Conservation (phyloP, 1,140 invertebrate genomes). For the Cotesia glomerata region DNA sequence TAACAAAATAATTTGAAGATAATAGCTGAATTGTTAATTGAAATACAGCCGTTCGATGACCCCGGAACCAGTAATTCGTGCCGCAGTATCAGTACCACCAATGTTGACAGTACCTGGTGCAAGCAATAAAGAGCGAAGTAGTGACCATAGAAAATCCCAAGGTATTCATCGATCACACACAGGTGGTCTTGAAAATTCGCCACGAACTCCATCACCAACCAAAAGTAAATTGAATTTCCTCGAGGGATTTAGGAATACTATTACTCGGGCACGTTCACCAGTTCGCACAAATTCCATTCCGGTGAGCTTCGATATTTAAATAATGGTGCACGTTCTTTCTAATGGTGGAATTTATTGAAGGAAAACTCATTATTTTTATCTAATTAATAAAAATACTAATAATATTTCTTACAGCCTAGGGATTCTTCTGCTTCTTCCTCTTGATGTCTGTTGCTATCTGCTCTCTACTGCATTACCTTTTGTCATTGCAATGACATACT, state of each 20-base stretch:
- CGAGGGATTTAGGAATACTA: constrained; percentile 68
- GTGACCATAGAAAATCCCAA: constrained; percentile 55
- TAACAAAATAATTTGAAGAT: too few relatives aligned
- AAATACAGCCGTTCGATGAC: constrained; percentile 52
- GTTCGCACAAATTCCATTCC: constrained; percentile 55
- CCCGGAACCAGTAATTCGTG: constrained; percentile 49
- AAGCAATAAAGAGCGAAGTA: constrained; percentile 46
- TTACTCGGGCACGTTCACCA: constrained; percentile 59
- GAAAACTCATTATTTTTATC: background rate
- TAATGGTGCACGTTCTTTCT: constrained; percentile 8
- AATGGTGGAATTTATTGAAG: background rate
- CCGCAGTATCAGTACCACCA: constrained; percentile 49
- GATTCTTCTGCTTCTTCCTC: constrained; percentile 57
- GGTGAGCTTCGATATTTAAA: constrained; percentile 46
- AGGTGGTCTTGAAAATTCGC: constrained; percentile 52
- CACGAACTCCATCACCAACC: constrained; percentile 63
- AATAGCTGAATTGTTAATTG: background rate
- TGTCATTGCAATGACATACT: constrained; percentile 52
- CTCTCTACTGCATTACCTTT: constrained; percentile 58
- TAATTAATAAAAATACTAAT: constrained; percentile 13
- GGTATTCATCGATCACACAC: constrained; percentile 55
- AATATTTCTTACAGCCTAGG: constrained; percentile 51
- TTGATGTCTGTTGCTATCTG: constrained; percentile 58
- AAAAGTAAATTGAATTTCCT: constrained; percentile 71
- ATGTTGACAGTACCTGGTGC: constrained; percentile 40